Evolutionary conservation across 2,113 vertebrate species (phyloP).

Genomic region (Lagopus leucura): DNA sequence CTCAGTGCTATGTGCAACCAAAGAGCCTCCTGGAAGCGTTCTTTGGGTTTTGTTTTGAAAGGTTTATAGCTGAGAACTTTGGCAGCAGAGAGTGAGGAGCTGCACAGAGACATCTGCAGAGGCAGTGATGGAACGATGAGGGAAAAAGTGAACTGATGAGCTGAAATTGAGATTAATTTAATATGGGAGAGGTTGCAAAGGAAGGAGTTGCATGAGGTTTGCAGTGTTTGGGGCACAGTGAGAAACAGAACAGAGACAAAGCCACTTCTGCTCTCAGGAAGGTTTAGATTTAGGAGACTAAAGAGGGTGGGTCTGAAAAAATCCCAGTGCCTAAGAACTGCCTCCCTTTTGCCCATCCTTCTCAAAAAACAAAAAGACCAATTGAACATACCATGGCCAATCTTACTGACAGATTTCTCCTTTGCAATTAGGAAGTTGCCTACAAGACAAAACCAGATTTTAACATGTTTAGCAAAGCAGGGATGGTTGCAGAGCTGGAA

Average conservation of each 20-base stretch:
- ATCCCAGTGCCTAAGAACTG: background rate
- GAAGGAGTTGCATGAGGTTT: background rate
- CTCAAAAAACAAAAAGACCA: background rate
- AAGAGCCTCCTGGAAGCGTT: background rate
- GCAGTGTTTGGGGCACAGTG: background rate
- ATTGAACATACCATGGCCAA: conserved; percentile 88
- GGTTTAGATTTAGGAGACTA: background rate
- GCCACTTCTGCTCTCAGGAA: background rate
- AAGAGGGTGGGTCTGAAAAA: background rate
- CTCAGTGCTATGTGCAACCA: background rate
- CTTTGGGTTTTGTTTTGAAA: background rate
- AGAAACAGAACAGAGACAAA: background rate
- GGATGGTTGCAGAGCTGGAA: background rate
- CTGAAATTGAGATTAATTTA: background rate
- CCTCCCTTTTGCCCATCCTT: background rate
- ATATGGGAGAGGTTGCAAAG: background rate
- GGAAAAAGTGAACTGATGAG: fast-evolving
- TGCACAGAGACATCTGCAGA: background rate
- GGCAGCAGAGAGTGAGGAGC: background rate
- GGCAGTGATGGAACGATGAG: fast-evolving
- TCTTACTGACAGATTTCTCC: conserved; percentile 91
- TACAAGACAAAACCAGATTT: conserved; percentile 54
- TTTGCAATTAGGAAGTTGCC: conserved; percentile 88
- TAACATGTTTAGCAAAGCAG: background rate
- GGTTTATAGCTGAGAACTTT: background rate